Conservation (phyloP, 2,113 vertebrate genomes). For the Oxygymnocypris stewartii region DNA sequence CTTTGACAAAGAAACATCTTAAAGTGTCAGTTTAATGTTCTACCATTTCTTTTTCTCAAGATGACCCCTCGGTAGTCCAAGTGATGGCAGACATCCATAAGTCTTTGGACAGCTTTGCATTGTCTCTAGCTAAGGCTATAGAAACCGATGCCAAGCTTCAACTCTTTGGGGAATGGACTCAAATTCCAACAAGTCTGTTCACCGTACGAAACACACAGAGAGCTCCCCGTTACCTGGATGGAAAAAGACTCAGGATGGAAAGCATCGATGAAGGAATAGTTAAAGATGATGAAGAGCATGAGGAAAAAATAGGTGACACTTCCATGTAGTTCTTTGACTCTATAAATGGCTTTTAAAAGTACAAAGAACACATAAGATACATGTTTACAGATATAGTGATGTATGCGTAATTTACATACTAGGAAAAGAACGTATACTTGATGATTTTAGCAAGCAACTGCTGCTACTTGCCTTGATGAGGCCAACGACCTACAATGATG, state of each 20-base stretch:
- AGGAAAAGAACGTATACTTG: background rate
- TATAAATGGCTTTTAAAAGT: slow-evolving; percentile 18
- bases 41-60: slow-evolving; percentile 52
- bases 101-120: slow-evolving; percentile 88
- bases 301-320: slow-evolving; percentile 37
- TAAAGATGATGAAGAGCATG: slow-evolving; percentile 68
- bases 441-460: slow-evolving; percentile 8
- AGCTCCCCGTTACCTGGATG: slow-evolving; percentile 75
- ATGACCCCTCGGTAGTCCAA: slow-evolving; percentile 74
- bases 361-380: background rate
- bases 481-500: background rate
- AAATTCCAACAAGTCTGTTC: slow-evolving; percentile 73
- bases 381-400: slow-evolving; percentile 5
- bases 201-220: slow-evolving; percentile 64
- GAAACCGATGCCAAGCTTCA: slow-evolving; percentile 92
- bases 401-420: background rate
- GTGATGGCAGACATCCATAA: slow-evolving; percentile 87
- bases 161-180: slow-evolving; percentile 84
- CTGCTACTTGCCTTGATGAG: background rate
- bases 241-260: slow-evolving; percentile 87
- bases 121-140: slow-evolving; percentile 89
- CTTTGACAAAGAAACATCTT: background rate
- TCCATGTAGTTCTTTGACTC: slow-evolving; percentile 29
- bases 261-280: slow-evolving; percentile 93
- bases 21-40: slow-evolving; percentile 6